Evolutionary conservation across 2,888 invertebrate genomes (phyloP), one percentile per base, ranked within the genome.

Genomic region (Drosophila nigricruria): DNA sequence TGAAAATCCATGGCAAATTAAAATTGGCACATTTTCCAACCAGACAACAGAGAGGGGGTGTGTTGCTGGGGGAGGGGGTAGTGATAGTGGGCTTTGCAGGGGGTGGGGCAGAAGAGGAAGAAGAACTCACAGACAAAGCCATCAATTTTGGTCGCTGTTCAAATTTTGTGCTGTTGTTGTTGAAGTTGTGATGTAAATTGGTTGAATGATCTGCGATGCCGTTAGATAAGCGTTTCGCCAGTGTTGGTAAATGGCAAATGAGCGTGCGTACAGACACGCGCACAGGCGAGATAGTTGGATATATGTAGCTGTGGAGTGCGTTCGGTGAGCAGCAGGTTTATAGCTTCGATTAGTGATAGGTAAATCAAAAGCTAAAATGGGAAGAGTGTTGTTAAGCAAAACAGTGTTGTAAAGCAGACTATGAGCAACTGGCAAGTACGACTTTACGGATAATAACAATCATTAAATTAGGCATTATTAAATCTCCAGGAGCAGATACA

Each of bases 11-110:
- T 77, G 57, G 71, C 72, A 69, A 78, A 78, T 79, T 73, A 75
- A 73, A 78, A 75, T 76, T 81, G 83, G 72, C 78, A 79, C 83
- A 83, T 75, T 81, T 82, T 79, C 52, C 64, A 73, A 62, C 49
- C 52, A 25, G 43, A 25, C 47, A 42, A 60, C 45, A 52, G 16
- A 14, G 14, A 5, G 14, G 25, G 12, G 38, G n/a, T 14, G 23
- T 4, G 25, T 23, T 12, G 8, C 10, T 5, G 18, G 16, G 50
- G 16, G n/a, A 3, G 23, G 8, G 43, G 43, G 3, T 23, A 23
- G 23, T 6, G 14, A 43, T 43, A 43, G 43, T 43, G 14, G 23
- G 23, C 3, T 1, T 5, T 23, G 14, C 12, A 12, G 42, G 20
- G 42, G 3, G 20, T 12, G 18, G 18, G 18, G 9, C 10, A 0